Evolutionary conservation across 2,797 vertebrate species (phyloP).

Genomic region (Onychomys leucogaster): DNA sequence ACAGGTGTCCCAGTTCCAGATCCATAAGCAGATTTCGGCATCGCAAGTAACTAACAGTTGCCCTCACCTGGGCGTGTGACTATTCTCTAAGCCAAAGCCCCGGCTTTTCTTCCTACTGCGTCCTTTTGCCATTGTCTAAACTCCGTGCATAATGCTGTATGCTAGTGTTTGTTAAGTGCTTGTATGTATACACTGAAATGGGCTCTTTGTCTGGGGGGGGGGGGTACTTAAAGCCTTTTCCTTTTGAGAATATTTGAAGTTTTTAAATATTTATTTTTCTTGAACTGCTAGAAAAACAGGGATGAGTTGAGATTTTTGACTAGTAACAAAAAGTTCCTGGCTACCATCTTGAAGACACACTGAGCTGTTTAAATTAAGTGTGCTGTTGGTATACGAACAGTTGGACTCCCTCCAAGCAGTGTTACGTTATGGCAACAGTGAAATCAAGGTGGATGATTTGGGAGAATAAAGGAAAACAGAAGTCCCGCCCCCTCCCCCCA

Average conservation of each 20-base stretch:
- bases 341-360: background rate
- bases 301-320: background rate
- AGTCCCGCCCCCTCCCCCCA: background rate
- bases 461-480: background rate
- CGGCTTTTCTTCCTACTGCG: conserved; percentile 54
- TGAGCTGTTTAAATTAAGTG: background rate
- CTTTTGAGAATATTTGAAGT: conserved; percentile 4
- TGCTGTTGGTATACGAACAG: background rate
- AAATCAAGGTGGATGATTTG: conserved; percentile 9
- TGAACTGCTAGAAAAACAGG: conserved; percentile 8
- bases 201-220: background rate
- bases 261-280: conserved; percentile 39
- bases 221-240: conserved; percentile 11
- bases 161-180: background rate
- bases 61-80: conserved; percentile 37
- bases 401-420: background rate
- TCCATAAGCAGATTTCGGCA: conserved; percentile 44
- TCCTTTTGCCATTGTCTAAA: conserved; percentile 34
- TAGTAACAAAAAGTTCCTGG: background rate
- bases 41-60: conserved; percentile 63
- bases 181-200: background rate
- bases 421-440: background rate
- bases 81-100: background rate
- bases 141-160: background rate
- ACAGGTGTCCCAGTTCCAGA: conserved; percentile 69